Percentiles rank a stretch among this genome's conserved stretches.
Conservation (phyloP, 1,140 invertebrate species). For the Chelonus insularis region DNA sequence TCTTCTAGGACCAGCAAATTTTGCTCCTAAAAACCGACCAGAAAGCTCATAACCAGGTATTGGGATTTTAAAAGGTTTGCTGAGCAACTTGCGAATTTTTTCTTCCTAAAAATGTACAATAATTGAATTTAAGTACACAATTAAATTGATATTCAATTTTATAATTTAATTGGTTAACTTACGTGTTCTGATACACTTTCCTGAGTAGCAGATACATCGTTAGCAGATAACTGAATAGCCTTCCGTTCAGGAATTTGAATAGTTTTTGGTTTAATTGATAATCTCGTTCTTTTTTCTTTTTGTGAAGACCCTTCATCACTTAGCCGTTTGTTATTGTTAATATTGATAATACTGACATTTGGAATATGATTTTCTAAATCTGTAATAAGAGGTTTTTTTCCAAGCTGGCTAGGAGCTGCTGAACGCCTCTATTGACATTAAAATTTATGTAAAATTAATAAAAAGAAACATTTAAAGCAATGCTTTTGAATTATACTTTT, state of each 20-base stretch:
- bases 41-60: conserved; percentile 86
- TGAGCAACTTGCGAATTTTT: conserved; percentile 79
- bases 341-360: not conserved
- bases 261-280: conserved; percentile 38
- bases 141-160: too few species aligned
- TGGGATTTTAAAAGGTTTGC: conserved; percentile 93
- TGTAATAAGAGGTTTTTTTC: conserved; percentile 54
- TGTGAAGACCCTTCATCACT: conserved; percentile 27
- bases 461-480: not conserved
- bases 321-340: conserved; percentile 18
- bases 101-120: conserved; percentile 66
- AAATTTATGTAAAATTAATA: conserved; percentile 12
- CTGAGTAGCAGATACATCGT: conserved; percentile 44
- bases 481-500: too few species aligned
- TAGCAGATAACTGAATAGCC: conserved; percentile 43
- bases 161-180: too few species aligned
- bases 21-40: conserved; percentile 75
- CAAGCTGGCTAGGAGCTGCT: conserved; percentile 63
- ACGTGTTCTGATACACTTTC: conserved; percentile 56
- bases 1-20: conserved; percentile 69
- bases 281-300: conserved; percentile 39
- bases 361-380: conserved; percentile 43
- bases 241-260: conserved; percentile 46
- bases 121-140: conserved; percentile 12
- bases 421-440: conserved; percentile 54